phyloP scores from a whole-genome alignment of 1,140 invertebrate genomes.

The Drosophila neocordata region DNA sequence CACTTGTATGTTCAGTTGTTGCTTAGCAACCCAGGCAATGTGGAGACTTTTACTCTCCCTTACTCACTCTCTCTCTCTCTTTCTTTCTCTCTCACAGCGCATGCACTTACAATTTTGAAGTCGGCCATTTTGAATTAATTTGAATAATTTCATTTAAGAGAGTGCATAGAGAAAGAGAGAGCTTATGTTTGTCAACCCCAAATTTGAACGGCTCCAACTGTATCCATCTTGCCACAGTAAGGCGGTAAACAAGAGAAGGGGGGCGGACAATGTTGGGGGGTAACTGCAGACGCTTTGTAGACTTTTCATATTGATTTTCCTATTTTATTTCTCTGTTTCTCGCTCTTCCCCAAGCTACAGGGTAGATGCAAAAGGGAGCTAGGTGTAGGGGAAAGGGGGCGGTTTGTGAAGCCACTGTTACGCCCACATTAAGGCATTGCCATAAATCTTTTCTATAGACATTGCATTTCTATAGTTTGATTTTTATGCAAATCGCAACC shows the following conservation, averaged over 20 bases:
- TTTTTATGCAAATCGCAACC: conserved; percentile 75
- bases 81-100: conserved; percentile 46
- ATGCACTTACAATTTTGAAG: conserved; percentile 48
- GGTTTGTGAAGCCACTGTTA: conserved; percentile 15
- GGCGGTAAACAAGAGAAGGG: neutral
- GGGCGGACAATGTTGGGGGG: neutral
- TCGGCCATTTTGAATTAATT: conserved; percentile 78
- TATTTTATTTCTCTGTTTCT: conserved; percentile 19
- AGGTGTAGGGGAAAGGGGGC: too few species aligned
- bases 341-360: too few species aligned
- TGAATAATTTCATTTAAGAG: conserved; percentile 29
- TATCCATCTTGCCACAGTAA: neutral
- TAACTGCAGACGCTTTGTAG: conserved; percentile 60
- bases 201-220: conserved; percentile 2
- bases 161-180: conserved; percentile 15
- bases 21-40: conserved; percentile 49
- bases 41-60: conserved; percentile 57
- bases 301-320: conserved; percentile 71
- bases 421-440: conserved; percentile 46
- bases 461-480: conserved; percentile 65
- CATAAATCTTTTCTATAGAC: conserved; percentile 71
- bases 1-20: conserved; percentile 38
- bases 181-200: conserved; percentile 26
- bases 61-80: conserved; percentile 18
- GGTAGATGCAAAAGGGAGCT: too few species aligned